Percentiles rank a stretch among this genome's conserved stretches.
Conservation (phyloP, 2,113 vertebrate genomes). For the Agelaius tricolor region DNA sequence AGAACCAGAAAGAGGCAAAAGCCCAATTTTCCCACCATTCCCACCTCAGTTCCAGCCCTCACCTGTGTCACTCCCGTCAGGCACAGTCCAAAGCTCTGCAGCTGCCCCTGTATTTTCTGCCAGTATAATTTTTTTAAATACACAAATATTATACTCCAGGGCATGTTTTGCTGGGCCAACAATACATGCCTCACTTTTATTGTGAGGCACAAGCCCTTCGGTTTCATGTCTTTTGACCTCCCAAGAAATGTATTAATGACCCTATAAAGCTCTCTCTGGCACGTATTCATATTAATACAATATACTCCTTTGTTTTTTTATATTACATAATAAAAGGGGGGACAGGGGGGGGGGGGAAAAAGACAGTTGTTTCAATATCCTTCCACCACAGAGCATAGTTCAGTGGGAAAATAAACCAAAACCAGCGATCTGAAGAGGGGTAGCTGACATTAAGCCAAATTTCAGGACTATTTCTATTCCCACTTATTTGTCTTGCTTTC, state of each 20-base stretch:
- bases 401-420: not conserved
- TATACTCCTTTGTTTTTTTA: conserved; percentile 64
- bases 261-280: conserved; percentile 60
- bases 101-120: conserved; percentile 55
- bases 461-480: not conserved
- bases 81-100: conserved; percentile 13
- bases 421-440: not conserved
- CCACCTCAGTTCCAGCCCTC: not conserved
- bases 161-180: conserved; percentile 64
- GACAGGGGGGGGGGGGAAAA: not conserved
- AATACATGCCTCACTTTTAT: conserved; percentile 71
- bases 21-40: conserved; percentile 44
- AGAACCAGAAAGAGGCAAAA: conserved; percentile 28
- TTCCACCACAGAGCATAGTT: not conserved
- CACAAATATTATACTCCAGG: conserved; percentile 65
- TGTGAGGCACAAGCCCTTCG: conserved; percentile 63
- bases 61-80: conserved; percentile 51
- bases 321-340: conserved; percentile 35
- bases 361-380: conserved; percentile 36
- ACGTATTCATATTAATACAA: conserved; percentile 69
- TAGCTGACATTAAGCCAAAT: not conserved
- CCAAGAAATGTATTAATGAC: conserved; percentile 70
- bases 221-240: conserved; percentile 66
- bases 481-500: not conserved
- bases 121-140: conserved; percentile 70